These are phyloP conservation scores for Idaea biselata DNA, from an alignment of 2,888 invertebrate genomes.

Conservation along the genomic window DNA sequence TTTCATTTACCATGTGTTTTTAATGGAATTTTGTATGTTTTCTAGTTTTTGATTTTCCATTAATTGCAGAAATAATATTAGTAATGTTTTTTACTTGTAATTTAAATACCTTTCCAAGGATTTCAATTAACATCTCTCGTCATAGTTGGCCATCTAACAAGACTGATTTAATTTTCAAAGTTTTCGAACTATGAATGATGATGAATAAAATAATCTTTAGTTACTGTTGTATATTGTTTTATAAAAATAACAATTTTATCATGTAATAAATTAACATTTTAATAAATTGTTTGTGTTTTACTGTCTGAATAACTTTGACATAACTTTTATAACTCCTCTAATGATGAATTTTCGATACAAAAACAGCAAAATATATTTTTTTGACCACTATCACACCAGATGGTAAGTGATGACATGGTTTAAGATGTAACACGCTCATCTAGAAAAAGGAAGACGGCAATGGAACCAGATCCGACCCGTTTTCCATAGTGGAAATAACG, in stretches of 20 bases:
- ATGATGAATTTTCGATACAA: no score
- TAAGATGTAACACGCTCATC: no score
- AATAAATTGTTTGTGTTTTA: constrained; percentile 39
- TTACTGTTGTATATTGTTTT: constrained; percentile 77
- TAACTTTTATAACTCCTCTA: constrained; percentile 4
- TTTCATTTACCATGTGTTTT: constrained; percentile 51
- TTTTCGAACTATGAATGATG: constrained; percentile 60
- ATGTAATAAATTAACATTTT: constrained; percentile 79
- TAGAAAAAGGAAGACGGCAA: no score
- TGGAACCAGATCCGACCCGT: no score
- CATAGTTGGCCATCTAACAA: constrained; percentile 80
- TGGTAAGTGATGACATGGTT: no score
- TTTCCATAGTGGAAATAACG: no score
- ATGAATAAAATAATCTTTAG: constrained; percentile 57
- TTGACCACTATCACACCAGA: no score
- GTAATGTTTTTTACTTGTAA: constrained; percentile 47
- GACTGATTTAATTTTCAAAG: constrained; percentile 79
- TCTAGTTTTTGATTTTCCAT: constrained; percentile 56
- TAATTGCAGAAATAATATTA: constrained; percentile 53
- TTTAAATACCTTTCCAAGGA: constrained; percentile 53
- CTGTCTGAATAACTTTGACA: constrained; percentile 16
- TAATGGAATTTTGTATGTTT: constrained; percentile 56
- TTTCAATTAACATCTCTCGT: constrained; percentile 60
- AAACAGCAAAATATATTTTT: no score
- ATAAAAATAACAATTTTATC: constrained; percentile 73